Conservation (phyloP, 37 sponge, comb jelly and placozoan genomes). For the Haliclona indistincta region DNA sequence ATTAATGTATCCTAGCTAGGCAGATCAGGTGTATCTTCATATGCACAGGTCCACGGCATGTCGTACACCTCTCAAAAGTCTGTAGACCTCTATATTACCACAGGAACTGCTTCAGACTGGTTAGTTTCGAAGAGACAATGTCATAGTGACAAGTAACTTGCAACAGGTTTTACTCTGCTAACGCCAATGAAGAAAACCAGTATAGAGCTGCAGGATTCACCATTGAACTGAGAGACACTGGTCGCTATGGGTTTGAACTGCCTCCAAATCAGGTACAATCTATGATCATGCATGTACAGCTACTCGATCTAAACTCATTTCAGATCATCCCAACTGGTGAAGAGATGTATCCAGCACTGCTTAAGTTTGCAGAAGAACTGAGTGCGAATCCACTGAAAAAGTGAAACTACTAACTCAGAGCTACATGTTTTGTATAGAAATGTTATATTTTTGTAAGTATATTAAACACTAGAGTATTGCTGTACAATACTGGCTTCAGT, state of each 20-base stretch:
- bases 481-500: too few relatives aligned
- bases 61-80: not conserved
- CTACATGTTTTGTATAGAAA: too few relatives aligned
- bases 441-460: too few relatives aligned
- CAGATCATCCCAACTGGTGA: conserved; percentile 16
- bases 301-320: too few relatives aligned
- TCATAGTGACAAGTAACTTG: not conserved
- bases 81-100: conserved; percentile 25
- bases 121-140: conserved; percentile 5
- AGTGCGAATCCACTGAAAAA: not conserved
- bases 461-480: too few relatives aligned
- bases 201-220: conserved; percentile 56
- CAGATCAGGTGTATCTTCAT: too few relatives aligned
- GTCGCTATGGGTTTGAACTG: conserved; percentile 61
- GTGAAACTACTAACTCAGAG: too few relatives aligned
- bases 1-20: too few relatives aligned
- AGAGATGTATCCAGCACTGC: not conserved
- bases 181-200: conserved; percentile 46
- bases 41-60: not conserved
- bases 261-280: conserved; percentile 56
- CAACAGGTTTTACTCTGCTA: conserved; percentile 48
- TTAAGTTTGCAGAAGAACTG: not conserved
- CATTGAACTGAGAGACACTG: conserved; percentile 57
- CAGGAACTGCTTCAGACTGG: conserved; percentile 68
- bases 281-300: too few relatives aligned